Percentiles rank a stretch among this genome's conserved stretches.
phyloP scores from a whole-genome alignment of 2,113 vertebrate genomes.

The Leuciscus idus region DNA sequence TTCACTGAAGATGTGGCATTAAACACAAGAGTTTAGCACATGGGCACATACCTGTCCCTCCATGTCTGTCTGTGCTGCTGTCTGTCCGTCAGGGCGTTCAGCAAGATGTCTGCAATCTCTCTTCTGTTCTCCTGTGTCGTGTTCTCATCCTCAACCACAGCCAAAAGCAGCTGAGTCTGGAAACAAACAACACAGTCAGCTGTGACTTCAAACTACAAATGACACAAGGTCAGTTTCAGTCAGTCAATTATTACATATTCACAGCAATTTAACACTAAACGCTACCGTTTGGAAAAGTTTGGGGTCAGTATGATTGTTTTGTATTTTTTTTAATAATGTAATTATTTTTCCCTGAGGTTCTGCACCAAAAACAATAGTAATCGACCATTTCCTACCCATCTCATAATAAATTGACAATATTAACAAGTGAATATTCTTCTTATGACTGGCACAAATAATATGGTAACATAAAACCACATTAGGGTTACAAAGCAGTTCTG shows the following conservation, averaged over 20 bases:
- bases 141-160: slow-evolving; percentile 71
- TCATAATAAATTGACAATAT: background rate
- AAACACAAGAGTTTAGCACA: background rate
- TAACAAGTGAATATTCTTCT: background rate
- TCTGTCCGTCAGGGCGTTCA: slow-evolving; percentile 82
- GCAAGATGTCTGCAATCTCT: slow-evolving; percentile 80
- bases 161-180: slow-evolving; percentile 84
- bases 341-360: background rate
- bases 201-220: background rate
- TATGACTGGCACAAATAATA: background rate
- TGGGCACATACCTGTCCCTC: slow-evolving; percentile 83
- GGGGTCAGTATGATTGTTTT: background rate
- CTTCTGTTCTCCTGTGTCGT: slow-evolving; percentile 76
- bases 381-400: background rate
- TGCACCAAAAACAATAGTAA: background rate
- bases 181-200: slow-evolving; percentile 56
- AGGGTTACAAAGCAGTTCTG: too few relatives aligned
- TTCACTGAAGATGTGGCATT: slow-evolving; percentile 4
- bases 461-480: background rate
- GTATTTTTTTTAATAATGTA: background rate
- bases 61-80: slow-evolving; percentile 90
- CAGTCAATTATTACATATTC: background rate
- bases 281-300: background rate
- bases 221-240: background rate
- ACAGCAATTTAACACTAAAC: background rate